Base-by-base conservation (phyloP, 2,113 vertebrate species). In the Diphyllodes magnificus region DNA sequence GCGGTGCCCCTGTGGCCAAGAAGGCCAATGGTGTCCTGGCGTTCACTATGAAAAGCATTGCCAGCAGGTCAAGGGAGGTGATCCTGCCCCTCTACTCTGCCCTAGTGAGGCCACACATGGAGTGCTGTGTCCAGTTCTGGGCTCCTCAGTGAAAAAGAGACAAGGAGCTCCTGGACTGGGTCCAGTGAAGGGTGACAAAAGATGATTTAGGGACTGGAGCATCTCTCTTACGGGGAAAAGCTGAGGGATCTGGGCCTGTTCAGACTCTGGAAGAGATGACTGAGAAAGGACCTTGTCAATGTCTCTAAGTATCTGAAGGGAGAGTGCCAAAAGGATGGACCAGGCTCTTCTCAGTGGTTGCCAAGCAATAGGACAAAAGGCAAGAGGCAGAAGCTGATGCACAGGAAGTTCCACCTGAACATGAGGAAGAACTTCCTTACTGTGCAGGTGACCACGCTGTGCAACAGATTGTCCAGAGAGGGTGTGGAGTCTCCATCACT, bases 361-460 rank as follows among this genome's bases (percentile, higher is more conserved):
- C 54, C 47, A 42, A 27, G n/a, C 54, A 82, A 28, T 3, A 49
- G 63, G 40, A 56, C 54, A 49, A 40, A 39, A 61, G 30, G 8
- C 24, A 53, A 5, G 1, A 2, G n/a, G 24, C 47, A 69, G 54
- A 75, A 82, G 27, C 11, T 35, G n/a, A 40, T 69, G 70, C 25
- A 11, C 27, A 33, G 25, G 31, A 56, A 56, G 13, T 69, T 35
- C 10, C 31, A 37, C 31, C 17, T 69, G 63, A 28, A 35, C 13
- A 35, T 33, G 18, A 54, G 40, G 25, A 42, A 54, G 54, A 89
- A 3, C 4, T 47, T 13, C 28, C 50, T 59, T 13, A 19, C 20
- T 47, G 30, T 76, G 53, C 8, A 10, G 20, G 9, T 68, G 61
- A 15, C 21, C 4, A 2, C 1, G 0, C 30, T 7, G 3, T 61